Percentiles rank a stretch among this genome's conserved stretches.
Conservation (phyloP, 2,797 vertebrate species). For the Ibycter americanus region DNA sequence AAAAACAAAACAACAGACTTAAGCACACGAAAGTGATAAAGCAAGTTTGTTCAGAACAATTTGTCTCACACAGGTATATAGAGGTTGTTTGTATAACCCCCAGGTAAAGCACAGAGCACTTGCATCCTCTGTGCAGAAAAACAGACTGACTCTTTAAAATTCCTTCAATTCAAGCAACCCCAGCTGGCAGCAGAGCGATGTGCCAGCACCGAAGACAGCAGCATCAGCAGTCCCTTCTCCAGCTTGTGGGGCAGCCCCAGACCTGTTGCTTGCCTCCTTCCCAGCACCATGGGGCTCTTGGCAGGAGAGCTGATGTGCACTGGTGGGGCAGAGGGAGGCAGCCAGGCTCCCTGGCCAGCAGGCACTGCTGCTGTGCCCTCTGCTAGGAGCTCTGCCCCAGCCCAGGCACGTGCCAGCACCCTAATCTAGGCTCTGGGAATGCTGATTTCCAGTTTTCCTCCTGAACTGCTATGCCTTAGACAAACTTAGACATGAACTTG, state of each 20-base stretch:
- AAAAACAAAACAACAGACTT: neutral
- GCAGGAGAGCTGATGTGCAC: neutral
- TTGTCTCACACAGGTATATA: neutral
- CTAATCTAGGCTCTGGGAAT: neutral
- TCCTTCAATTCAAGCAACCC: neutral
- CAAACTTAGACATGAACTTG: neutral
- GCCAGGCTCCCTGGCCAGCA: neutral
- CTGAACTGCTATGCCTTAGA: neutral
- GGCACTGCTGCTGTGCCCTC: neutral
- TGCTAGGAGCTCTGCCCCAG: neutral
- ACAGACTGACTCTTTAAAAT: neutral
- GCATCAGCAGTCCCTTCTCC: neutral
- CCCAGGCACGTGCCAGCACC: neutral
- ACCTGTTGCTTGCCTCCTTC: neutral
- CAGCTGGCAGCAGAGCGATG: neutral
- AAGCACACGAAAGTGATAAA: neutral
- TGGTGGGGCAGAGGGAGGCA: rapidly evolving
- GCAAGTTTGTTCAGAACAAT: neutral
- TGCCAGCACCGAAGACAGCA: neutral
- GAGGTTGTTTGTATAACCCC: neutral
- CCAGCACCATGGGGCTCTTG: neutral
- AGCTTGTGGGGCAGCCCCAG: neutral
- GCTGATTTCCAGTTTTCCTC: neutral
- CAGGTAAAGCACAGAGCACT: neutral
- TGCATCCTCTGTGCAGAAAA: neutral